Conservation (phyloP, 2,888 invertebrate genomes). For the Dryobotodes eremita region DNA sequence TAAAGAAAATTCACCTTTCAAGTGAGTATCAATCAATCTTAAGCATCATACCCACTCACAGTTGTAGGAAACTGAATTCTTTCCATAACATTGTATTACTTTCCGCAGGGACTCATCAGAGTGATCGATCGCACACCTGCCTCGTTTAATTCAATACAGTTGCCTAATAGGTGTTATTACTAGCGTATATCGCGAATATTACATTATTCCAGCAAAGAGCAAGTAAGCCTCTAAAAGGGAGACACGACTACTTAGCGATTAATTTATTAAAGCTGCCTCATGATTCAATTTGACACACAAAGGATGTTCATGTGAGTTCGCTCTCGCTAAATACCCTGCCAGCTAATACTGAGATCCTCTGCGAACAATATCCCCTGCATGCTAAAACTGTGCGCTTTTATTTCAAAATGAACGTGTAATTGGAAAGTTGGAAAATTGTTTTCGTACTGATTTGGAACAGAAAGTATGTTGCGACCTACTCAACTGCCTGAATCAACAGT, state of each 20-base stretch:
- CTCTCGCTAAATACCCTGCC: constrained; percentile 46
- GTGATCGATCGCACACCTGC: constrained; percentile 77
- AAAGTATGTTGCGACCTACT: background rate
- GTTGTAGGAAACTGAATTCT: constrained; percentile 60
- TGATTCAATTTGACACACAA: constrained; percentile 83
- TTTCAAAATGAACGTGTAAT: constrained; percentile 19
- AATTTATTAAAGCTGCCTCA: constrained; percentile 80
- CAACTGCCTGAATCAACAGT: constrained; percentile 7
- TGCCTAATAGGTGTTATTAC: constrained; percentile 73
- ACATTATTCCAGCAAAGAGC: constrained; percentile 78
- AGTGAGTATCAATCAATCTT: constrained; percentile 64
- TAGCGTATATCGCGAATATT: constrained; percentile 77
- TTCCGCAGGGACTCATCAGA: constrained; percentile 65
- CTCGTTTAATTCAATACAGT: constrained; percentile 74
- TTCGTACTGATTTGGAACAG: constrained; percentile 13
- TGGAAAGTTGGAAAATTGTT: constrained; percentile 19
- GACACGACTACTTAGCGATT: constrained; percentile 80
- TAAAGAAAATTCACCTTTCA: constrained; percentile 52
- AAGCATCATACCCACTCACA: constrained; percentile 40
- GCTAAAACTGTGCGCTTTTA: constrained; percentile 33
- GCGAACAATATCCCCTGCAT: constrained; percentile 31
- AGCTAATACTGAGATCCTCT: constrained; percentile 23
- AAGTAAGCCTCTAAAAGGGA: constrained; percentile 75
- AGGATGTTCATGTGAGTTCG: constrained; percentile 70
- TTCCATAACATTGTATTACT: constrained; percentile 64